These are phyloP conservation scores for Melanotaenia pygmaea DNA, from an alignment of 2,797 vertebrate species.

Conservation along the genomic window DNA sequence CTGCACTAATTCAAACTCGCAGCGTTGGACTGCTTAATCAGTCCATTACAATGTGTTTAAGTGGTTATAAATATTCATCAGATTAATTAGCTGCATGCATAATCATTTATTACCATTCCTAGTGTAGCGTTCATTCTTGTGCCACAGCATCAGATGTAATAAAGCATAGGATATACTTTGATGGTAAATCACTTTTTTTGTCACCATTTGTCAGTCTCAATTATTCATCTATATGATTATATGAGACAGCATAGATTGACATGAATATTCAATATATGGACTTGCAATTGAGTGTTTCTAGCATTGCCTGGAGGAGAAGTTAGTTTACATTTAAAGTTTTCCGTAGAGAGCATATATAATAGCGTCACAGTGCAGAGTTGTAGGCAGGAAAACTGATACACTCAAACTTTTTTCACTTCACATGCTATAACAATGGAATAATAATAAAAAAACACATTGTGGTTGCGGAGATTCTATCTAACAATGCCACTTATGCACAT, in stretches of 20 bases:
- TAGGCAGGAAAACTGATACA: slow-evolving; percentile 10
- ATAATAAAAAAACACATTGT: slow-evolving; percentile 8
- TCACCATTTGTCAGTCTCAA: slow-evolving; percentile 72
- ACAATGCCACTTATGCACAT: slow-evolving; percentile 29
- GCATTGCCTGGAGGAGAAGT: slow-evolving; percentile 46
- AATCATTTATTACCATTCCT: slow-evolving; percentile 83
- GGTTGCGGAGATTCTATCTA: slow-evolving; percentile 15
- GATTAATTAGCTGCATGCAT: slow-evolving; percentile 85
- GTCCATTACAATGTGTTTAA: slow-evolving; percentile 87
- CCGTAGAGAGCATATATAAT: slow-evolving; percentile 5
- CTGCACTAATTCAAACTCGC: slow-evolving; percentile 83
- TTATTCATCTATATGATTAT: slow-evolving; percentile 77
- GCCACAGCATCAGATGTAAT: slow-evolving; percentile 77
- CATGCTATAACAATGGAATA: slow-evolving; percentile 11
- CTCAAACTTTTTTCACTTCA: not conserved
- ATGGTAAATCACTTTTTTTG: slow-evolving; percentile 76
- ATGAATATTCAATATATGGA: slow-evolving; percentile 70
- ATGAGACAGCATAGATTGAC: slow-evolving; percentile 62
- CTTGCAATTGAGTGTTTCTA: slow-evolving; percentile 56
- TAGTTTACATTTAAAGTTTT: slow-evolving; percentile 48
- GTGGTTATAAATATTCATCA: slow-evolving; percentile 86
- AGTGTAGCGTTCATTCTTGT: slow-evolving; percentile 71
- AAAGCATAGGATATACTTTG: slow-evolving; percentile 78
- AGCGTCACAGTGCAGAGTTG: slow-evolving; percentile 20
- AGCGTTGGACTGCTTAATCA: slow-evolving; percentile 83